These are phyloP conservation scores for Caenorhabditis afra DNA, from an alignment of 2,888 invertebrate species.

Conservation along the genomic window DNA sequence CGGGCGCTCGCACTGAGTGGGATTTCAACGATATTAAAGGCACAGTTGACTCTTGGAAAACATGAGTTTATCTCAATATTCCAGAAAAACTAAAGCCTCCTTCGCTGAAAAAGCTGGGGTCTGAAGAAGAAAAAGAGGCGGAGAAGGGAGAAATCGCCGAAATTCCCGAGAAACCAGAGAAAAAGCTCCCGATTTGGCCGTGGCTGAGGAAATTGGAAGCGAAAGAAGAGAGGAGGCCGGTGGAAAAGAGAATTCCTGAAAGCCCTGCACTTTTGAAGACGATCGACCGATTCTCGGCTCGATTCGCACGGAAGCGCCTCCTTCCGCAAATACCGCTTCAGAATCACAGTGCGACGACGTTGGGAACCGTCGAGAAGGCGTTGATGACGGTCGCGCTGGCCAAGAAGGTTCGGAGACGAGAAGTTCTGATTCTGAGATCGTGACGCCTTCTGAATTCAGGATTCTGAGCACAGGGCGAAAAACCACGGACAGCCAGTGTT, in stretches of 20 bases:
- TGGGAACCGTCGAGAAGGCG: slow-evolving; percentile 32
- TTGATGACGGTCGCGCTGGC: slow-evolving; percentile 19
- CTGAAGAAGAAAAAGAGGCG: slow-evolving; percentile 27
- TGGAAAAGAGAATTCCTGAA: not conserved
- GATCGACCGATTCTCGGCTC: slow-evolving; percentile 15
- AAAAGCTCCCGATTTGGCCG: slow-evolving; percentile 3
- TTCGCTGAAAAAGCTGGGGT: slow-evolving; percentile 2
- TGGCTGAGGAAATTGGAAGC: slow-evolving; percentile 23
- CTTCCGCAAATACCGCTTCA: slow-evolving; percentile 11
- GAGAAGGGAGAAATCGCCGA: not conserved
- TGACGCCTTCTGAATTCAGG: slow-evolving; percentile 6
- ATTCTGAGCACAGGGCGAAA: not conserved
- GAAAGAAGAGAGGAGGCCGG: not conserved
- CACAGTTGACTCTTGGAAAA: too few relatives aligned
- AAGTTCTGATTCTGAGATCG: not conserved
- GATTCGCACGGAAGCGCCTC: not conserved
- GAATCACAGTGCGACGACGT: slow-evolving; percentile 26
- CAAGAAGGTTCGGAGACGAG: slow-evolving; percentile 9
- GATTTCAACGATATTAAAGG: slow-evolving; percentile 28
- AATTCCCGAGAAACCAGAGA: not conserved
- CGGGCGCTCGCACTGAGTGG: slow-evolving; percentile 1
- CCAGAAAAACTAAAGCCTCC: not conserved
- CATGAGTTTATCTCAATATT: not conserved
- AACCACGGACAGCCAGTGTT: slow-evolving; percentile 11
- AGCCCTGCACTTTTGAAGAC: slow-evolving; percentile 1